Base-by-base conservation (phyloP, 2,888 invertebrate species). In the Nomada ferruginata region DNA sequence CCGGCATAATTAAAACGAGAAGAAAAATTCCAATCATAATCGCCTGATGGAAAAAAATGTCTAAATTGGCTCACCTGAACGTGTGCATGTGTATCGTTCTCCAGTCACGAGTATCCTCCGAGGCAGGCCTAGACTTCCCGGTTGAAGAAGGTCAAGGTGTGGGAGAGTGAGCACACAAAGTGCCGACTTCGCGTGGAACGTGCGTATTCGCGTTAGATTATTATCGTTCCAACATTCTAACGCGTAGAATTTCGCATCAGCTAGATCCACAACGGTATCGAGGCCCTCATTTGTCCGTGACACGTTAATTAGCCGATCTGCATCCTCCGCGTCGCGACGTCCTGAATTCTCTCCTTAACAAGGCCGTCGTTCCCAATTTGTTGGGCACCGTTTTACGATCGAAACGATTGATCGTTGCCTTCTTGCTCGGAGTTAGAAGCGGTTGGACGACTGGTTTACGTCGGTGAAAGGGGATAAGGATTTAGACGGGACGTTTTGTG, bases 71-170 rank as follows among this genome's bases (percentile, higher is more conserved):
- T 20, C 53, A 36, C 36, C 36, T 36, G 36, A 7, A n/a, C 2
- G 57, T 57, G 7, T 26, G 2, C n/a, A 10, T 36, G 26, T 15
- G 53, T 26, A 44, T 18, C 13, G 61, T 63, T 26, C 50, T 69
- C 29, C n/a, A 20, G 18, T 15, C 42, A 52, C 60, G 42, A 60
- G 10, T 20, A 57, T 79, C 68, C 76, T 77, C 55, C 55, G 68
- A 71, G 63, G 61, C 59, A 60, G 69, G 70, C 63, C 47, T 15
- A 74, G 64, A 85, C 83, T 87, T 87, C 90, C 88, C 87, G 89
- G 89, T 90, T 90, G 87, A 87, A 85, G 80, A 89, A 89, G 89
- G 89, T 90, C 90, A 91, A 90, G 90, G 90, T 90, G 87, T 85
- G 87, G 36, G 36, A 89, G 89, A 90, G 88, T 86, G 87, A 87